Evolutionary conservation across 2,888 invertebrate species (phyloP), one percentile per base, ranked within the genome.

Genomic region (Platycheirus rosarum): DNA sequence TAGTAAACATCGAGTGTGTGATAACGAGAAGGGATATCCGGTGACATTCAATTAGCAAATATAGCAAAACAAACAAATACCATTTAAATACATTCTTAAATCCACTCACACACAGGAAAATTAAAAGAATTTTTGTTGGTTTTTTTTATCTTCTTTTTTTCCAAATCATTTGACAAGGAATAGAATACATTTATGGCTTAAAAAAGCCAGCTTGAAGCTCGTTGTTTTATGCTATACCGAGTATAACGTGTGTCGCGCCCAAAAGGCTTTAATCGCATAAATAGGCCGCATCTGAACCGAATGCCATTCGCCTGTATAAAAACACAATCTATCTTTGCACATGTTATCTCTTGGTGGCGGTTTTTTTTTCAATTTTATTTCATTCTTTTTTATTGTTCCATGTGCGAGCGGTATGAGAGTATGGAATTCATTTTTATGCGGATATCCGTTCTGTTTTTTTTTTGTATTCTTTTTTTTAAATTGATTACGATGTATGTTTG

Each of bases 31-130:
- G 80, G 80, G 70, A 76, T 76, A 80, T 80, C 80, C 69, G 76
- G 80, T 80, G 76, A 76, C 76, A 80, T 76, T 80, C 80, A 80
- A 80, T 80, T 76, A 80, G 76, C 76, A 76, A 80, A 65, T 51
- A 46, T 53, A 49, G 51, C 46, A 65, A 37, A 80, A 66, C 76
- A 71, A 80, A 80, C 80, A 76, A 80, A 70, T 80, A 70, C n/a
- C n/a, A 76, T 60, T 76, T 68, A 73, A 63, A 73, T 63, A 55
- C 51, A 60, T 40, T 57, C 44, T 55, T 9, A 62, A 63, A 53
- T 20, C 44, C 11, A 26, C n/a, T 11, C 20, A 16, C 2, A 44
- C 37, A 37, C 11, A 20, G 13, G 9, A 1, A 48, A 18, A 62
- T n/a, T 29, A 18, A 13, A 4, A 46, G 8, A 46, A 46, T 6